Conservation (phyloP, 2,797 vertebrate genomes). For the Leucoraja ocellata region DNA sequence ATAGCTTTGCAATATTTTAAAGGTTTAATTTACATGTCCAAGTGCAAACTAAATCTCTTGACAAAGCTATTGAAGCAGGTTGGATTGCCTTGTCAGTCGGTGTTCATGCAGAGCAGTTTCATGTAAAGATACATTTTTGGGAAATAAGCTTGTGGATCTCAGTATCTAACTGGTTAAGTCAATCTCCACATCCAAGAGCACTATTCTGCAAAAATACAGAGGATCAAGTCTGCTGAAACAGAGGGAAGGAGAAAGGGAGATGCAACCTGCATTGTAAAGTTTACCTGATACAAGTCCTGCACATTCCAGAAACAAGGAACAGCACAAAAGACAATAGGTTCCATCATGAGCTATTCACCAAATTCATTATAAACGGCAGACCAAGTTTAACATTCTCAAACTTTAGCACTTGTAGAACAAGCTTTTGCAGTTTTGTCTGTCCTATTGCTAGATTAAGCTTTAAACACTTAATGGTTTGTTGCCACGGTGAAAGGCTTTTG, state of each 20-base stretch:
- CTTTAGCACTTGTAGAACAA: neutral
- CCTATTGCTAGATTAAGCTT: neutral
- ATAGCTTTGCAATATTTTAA: too few relatives aligned
- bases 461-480: neutral
- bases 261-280: constrained; percentile 59
- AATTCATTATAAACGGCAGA: neutral
- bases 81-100: too few relatives aligned
- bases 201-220: constrained; percentile 53
- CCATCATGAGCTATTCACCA: constrained; percentile 61
- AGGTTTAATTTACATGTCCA: too few relatives aligned
- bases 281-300: constrained; percentile 96
- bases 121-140: too few relatives aligned
- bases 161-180: neutral
- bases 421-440: neutral
- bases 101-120: too few relatives aligned
- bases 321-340: constrained; percentile 83
- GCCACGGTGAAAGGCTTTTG: neutral
- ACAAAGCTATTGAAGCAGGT: too few relatives aligned
- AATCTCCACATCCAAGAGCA: constrained; percentile 65
- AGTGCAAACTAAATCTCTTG: too few relatives aligned
- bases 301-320: constrained; percentile 78
- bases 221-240: constrained; percentile 42
- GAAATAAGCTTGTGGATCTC: too few relatives aligned
- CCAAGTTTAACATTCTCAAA: neutral
- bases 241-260: constrained; percentile 50